Evolutionary conservation across 2,888 invertebrate species (phyloP).

Genomic region (Rotaria sp.): DNA sequence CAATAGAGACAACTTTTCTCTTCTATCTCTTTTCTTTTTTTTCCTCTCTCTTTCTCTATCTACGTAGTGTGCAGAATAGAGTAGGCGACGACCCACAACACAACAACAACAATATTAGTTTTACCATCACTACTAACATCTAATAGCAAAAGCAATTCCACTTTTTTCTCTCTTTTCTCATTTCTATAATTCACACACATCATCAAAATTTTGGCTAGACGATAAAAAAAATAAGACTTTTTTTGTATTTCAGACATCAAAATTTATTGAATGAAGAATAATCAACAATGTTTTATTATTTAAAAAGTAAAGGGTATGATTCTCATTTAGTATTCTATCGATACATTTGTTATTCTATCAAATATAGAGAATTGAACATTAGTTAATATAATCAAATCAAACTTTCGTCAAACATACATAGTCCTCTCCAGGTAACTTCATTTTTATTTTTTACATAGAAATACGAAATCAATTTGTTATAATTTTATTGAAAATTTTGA

Average conservation of each 20-base stretch:
- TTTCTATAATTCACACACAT: not conserved
- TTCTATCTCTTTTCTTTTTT: not conserved
- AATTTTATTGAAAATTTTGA: not conserved
- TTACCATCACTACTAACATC: not conserved
- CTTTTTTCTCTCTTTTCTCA: not conserved
- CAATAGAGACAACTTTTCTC: not conserved
- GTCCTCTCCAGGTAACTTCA: not conserved
- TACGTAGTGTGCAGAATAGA: not conserved
- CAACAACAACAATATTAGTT: constrained; percentile 10
- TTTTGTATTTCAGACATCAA: not conserved
- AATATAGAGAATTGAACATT: not conserved
- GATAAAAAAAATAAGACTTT: not conserved
- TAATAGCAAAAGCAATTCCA: constrained; percentile 8
- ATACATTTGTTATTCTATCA: not conserved
- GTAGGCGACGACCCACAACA: not conserved
- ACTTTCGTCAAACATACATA: not conserved
- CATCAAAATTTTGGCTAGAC: not conserved
- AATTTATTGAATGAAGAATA: not conserved
- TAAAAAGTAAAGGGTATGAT: not conserved
- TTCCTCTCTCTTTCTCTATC: not conserved
- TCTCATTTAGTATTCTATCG: not conserved
- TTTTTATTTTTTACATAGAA: not conserved
- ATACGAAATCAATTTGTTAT: too few species aligned
- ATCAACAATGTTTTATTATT: not conserved
- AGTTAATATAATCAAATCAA: not conserved